Evolutionary conservation across 2,888 invertebrate genomes (phyloP).

Genomic region (Volucella bombylans): DNA sequence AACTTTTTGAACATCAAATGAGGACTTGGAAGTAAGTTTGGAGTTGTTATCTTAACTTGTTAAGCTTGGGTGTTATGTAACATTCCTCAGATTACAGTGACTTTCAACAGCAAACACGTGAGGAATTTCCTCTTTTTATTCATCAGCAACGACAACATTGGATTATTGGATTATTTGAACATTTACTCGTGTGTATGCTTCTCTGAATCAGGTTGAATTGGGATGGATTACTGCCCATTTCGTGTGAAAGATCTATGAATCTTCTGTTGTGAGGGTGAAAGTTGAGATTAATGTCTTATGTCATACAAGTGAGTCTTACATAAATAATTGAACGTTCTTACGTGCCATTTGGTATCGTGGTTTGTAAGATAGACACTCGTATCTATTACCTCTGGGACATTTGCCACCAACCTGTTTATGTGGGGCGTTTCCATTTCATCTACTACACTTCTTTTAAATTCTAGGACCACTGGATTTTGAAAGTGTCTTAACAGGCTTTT

Average conservation of each 20-base stretch:
- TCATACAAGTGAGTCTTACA: not conserved
- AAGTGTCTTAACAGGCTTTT: too few relatives aligned
- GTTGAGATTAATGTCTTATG: slow-evolving; percentile 10
- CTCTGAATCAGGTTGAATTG: not conserved
- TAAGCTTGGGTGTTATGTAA: not conserved
- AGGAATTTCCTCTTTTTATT: not conserved
- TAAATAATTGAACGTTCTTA: too few relatives aligned
- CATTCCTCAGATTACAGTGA: not conserved
- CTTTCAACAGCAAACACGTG: not conserved
- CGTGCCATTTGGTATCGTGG: too few relatives aligned
- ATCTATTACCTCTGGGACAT: too few relatives aligned
- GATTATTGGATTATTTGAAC: not conserved
- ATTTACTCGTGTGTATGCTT: not conserved
- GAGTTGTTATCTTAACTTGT: slow-evolving; percentile 7
- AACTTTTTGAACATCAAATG: slow-evolving; percentile 1
- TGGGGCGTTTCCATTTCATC: too few relatives aligned
- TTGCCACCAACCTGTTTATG: too few relatives aligned
- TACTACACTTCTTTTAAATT: too few relatives aligned
- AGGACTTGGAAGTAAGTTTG: slow-evolving; percentile 8
- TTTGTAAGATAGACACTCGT: too few relatives aligned
- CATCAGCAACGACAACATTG: not conserved
- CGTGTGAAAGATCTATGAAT: not conserved
- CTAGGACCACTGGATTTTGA: too few relatives aligned
- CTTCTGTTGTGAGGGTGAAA: not conserved
- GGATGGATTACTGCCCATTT: slow-evolving; percentile 23